Conservation (phyloP, 1,140 invertebrate species). For the Drosophila truncata region DNA sequence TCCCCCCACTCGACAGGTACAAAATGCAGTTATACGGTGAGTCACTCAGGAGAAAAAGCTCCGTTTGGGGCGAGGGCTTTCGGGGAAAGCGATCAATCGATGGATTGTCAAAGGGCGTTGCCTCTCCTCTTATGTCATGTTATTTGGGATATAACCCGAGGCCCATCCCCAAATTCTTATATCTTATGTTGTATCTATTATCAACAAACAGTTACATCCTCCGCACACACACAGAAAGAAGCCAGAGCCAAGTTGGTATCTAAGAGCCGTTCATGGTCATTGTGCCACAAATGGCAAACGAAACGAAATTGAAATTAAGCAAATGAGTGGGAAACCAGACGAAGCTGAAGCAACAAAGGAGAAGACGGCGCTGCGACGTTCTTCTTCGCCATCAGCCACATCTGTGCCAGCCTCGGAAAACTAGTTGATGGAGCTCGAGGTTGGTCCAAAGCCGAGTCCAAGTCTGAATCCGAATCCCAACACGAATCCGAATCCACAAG, state of each 20-base stretch:
- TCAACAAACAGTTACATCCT: conserved; percentile 74
- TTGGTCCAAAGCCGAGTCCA: conserved; percentile 39
- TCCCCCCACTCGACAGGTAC: conserved; percentile 8
- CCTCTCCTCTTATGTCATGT: conserved; percentile 32
- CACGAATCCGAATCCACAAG: conserved; percentile 29
- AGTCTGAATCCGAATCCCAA: conserved; percentile 27
- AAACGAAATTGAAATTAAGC: conserved; percentile 83
- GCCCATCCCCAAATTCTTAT: conserved; percentile 15
- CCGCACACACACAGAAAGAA: conserved; percentile 42
- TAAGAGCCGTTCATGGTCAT: conserved; percentile 75
- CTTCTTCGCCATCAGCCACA: conserved; percentile 9
- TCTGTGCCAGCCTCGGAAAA: conserved; percentile 44
- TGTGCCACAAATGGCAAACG: conserved; percentile 82
- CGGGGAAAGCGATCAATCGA: conserved; percentile 33
- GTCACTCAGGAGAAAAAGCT: conserved; percentile 47
- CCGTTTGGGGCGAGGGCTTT: conserved; percentile 20
- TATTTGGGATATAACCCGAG: neutral
- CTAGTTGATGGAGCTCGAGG: conserved; percentile 65
- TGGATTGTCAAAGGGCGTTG: conserved; percentile 29
- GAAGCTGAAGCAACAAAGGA: conserved; percentile 43
- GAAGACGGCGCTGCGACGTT: conserved; percentile 28
- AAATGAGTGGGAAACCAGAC: conserved; percentile 81
- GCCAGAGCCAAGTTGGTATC: conserved; percentile 27
- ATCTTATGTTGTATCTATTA: conserved; percentile 46
- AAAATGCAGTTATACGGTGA: conserved; percentile 10